Conservation (phyloP, 2,888 invertebrate genomes). For the Idaea aversata region DNA sequence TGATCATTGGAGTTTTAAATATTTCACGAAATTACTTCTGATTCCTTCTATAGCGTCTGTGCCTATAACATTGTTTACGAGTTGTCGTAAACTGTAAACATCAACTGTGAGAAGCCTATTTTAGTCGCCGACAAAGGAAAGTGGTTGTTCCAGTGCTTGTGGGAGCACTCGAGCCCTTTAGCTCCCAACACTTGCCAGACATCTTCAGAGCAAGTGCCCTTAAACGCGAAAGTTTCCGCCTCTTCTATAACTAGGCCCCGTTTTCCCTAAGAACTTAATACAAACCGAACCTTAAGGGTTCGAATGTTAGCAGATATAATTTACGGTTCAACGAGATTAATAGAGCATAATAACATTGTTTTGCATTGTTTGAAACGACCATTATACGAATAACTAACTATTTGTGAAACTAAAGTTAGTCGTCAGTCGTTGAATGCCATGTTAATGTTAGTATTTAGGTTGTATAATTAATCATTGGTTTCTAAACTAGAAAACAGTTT, state of each 20-base stretch:
- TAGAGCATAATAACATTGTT: slow-evolving; percentile 23
- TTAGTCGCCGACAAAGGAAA: slow-evolving; percentile 32
- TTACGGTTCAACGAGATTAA: slow-evolving; percentile 24
- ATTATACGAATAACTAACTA: slow-evolving; percentile 23
- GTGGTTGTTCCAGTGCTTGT: slow-evolving; percentile 19
- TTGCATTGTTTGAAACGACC: slow-evolving; percentile 25
- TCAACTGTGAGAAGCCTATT: slow-evolving; percentile 19
- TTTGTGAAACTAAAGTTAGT: slow-evolving; percentile 16
- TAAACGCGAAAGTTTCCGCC: slow-evolving; percentile 42
- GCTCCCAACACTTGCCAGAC: slow-evolving; percentile 37
- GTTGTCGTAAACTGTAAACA: slow-evolving; percentile 18
- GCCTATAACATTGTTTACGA: slow-evolving; percentile 17
- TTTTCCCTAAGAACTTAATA: slow-evolving; percentile 20
- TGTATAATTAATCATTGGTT: background rate
- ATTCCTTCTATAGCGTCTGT: background rate
- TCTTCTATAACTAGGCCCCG: slow-evolving; percentile 20
- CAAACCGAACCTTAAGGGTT: slow-evolving; percentile 11
- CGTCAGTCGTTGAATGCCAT: background rate
- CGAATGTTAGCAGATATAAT: slow-evolving; percentile 31
- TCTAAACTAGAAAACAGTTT: background rate
- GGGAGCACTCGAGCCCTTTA: slow-evolving; percentile 33
- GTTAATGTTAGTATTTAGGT: background rate
- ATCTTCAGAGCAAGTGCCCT: slow-evolving; percentile 40
- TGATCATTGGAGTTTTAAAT: background rate
- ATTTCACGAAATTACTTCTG: slow-evolving; percentile 3